Base-by-base conservation (phyloP, 2,888 invertebrate genomes). In the Acrobasis consociella region DNA sequence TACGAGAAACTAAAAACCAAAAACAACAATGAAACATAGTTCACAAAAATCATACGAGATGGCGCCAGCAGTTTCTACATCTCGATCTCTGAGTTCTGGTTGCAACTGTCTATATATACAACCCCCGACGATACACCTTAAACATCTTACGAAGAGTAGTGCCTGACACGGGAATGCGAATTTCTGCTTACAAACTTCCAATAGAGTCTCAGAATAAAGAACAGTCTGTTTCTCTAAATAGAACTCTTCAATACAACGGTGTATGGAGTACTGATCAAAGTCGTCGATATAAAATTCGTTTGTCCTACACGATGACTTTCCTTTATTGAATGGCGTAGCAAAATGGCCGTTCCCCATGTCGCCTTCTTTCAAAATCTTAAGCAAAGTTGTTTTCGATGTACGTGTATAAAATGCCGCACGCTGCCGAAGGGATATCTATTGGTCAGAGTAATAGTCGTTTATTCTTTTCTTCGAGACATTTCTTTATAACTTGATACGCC, bases 221-320 rank as follows among this genome's bases (percentile, higher is more conserved):
- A 42, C 42, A 42, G 42, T 11, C 13, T 11, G 10, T 13, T 42
- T 42, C 13, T 42, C 42, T 13, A 42, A 42, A 42, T 42, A 42
- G 13, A 37, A 37, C 8, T 37, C n/a, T 37, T 53, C 37, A 13
- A 53, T 37, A n/a, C 37, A 37, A 8, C 37, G 13, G 37, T 53
- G 52, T 1, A 53, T n/a, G 31, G n/a, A n/a, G n/a, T 53, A 37
- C 8, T 37, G 37, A 37, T 53, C 52, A 37, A 53, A 53, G 37
- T 53, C 52, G 37, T 53, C 52, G n/a, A 37, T 7, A n/a, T 37
- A 9, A 42, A 42, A 42, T 42, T 11, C 11, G 11, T 42, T 11
- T 42, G 10, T 11, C 13, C 10, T 11, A 13, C 42, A 10, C 3
- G 42, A 3, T 13, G 42, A 11, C 11, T 42, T 42, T 5, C 11